Conservation (phyloP, 2,888 invertebrate species). For the Bombylius major region DNA sequence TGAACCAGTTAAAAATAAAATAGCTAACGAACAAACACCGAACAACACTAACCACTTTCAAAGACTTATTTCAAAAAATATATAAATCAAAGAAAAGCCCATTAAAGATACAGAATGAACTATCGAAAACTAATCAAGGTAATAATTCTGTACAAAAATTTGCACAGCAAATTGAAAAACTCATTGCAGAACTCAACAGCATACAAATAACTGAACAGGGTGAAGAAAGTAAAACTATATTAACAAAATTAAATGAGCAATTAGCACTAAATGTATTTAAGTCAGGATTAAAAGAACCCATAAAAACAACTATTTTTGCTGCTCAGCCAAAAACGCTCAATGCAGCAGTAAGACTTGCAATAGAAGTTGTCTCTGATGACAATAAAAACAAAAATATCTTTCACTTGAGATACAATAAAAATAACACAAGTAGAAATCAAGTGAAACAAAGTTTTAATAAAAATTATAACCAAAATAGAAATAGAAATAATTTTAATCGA, state of each 20-base stretch:
- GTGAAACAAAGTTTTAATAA: neutral
- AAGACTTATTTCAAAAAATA: neutral
- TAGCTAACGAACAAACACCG: neutral
- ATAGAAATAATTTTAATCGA: neutral
- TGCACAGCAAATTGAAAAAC: neutral
- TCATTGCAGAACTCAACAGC: neutral
- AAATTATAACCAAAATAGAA: neutral
- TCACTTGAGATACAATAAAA: neutral
- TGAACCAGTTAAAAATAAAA: neutral
- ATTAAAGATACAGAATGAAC: neutral
- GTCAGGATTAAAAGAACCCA: neutral
- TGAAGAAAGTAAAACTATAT: neutral
- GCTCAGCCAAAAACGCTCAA: neutral
- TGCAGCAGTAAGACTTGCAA: neutral
- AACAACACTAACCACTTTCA: neutral
- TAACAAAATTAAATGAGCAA: neutral
- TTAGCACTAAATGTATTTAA: neutral
- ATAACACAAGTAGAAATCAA: neutral
- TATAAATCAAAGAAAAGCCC: neutral
- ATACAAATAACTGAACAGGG: neutral
- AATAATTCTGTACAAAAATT: neutral
- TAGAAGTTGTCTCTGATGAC: neutral
- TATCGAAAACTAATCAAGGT: neutral
- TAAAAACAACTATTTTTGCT: neutral
- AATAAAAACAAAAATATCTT: neutral